Base-by-base conservation (phyloP, 2,888 invertebrate species). In the Tachina lurida region DNA sequence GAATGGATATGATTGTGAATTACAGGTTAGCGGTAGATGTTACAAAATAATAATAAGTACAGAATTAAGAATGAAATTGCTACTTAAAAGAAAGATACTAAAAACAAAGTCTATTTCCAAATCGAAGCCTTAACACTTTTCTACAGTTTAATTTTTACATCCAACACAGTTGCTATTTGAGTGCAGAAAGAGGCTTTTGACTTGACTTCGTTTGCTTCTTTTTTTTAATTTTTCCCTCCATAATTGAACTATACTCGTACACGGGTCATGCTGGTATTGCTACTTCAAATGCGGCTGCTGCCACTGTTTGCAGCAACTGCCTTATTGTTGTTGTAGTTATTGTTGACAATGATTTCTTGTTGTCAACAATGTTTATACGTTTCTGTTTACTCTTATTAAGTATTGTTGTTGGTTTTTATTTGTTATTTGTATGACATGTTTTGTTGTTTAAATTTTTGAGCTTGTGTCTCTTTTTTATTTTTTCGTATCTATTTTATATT, bases 381-480 rank as follows among this genome's bases (percentile, higher is more conserved):
- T 71, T 76, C 76, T 83, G 49, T 84, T 75, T 84, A 84, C 70
- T 79, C 79, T 83, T 86, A 86, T 83, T 86, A 78, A 75, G 78
- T 83, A 85, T 83, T 75, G 47, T 76, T 77, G 49, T 74, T 81
- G 86, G 80, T 88, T 89, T 87, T 84, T 88, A 87, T 87, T 87
- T 86, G 79, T 83, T 89, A 87, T 85, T 82, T 81, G 79, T 87
- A 84, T 88, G 90, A 89, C 89, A 90, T 88, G 73, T 90, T 88
- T 87, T 89, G 80, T 84, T 86, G 47, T 80, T 76, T 73, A 52
- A 73, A 73, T 73, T 73, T 84, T 80, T 78, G 47, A 74, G 77
- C 54, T 54, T 22, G 49, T 49, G 12, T 68, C 60, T 58, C 49
- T 67, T 15, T 19, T 67, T 15, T 19, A 41, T 68, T 31, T 65